These are phyloP conservation scores for Nomada fabriciana DNA, from an alignment of 2,888 invertebrate genomes.

Conservation along the genomic window DNA sequence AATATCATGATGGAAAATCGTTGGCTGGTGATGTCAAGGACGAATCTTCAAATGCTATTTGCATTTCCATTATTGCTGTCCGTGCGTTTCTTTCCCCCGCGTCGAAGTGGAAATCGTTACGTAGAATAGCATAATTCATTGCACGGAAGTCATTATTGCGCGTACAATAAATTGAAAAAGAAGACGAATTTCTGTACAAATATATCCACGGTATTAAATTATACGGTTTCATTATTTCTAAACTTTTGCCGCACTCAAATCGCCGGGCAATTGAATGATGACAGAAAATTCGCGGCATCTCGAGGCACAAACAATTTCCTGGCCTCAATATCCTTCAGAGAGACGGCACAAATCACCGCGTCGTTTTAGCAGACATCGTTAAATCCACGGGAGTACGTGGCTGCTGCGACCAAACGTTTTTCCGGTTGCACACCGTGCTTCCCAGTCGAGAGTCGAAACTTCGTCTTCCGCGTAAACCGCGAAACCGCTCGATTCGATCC, in stretches of 20 bases:
- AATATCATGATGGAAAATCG: slow-evolving; percentile 17
- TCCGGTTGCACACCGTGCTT: slow-evolving; percentile 42
- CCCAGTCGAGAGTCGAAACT: slow-evolving; percentile 44
- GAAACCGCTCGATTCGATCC: slow-evolving; percentile 61
- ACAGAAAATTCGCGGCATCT: slow-evolving; percentile 3
- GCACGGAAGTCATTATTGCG: too few species aligned
- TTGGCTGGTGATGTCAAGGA: background rate
- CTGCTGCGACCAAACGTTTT: slow-evolving; percentile 51
- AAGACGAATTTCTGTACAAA: too few species aligned
- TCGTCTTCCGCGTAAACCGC: slow-evolving; percentile 59
- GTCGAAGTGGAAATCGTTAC: too few species aligned
- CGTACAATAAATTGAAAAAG: too few species aligned
- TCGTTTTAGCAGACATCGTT: slow-evolving; percentile 21
- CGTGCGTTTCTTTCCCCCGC: background rate
- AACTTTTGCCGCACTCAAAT: background rate
- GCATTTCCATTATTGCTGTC: background rate
- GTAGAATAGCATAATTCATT: too few species aligned
- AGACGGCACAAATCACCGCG: background rate
- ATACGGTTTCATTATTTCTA: too few species aligned
- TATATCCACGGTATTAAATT: too few species aligned
- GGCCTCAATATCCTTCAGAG: background rate
- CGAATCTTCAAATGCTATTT: background rate
- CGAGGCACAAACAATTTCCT: background rate
- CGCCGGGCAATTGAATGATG: background rate
- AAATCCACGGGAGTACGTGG: slow-evolving; percentile 22